Conservation (phyloP, 2,888 invertebrate species). For the Drosophila lutescens region DNA sequence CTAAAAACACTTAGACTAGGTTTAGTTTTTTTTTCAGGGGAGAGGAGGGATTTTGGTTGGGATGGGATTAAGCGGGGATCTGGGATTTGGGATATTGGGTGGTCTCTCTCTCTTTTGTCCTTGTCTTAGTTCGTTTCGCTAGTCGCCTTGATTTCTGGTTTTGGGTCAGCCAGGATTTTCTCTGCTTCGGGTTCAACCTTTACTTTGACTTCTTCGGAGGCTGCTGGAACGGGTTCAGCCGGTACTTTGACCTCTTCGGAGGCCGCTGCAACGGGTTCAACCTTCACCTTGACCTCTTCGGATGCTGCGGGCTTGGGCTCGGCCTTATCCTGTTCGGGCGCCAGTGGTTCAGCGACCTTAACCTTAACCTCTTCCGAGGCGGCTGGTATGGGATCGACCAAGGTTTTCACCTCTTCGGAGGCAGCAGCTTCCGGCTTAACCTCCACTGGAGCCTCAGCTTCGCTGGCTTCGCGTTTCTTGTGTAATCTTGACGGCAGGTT, state of each 20-base stretch:
- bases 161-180: slow-evolving; percentile 34
- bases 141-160: slow-evolving; percentile 40
- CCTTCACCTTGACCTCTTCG: slow-evolving; percentile 34
- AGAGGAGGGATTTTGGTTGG: slow-evolving; percentile 46
- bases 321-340: slow-evolving; percentile 38
- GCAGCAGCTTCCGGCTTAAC: slow-evolving; percentile 31
- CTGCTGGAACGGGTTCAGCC: slow-evolving; percentile 38
- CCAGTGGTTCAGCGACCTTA: slow-evolving; percentile 20
- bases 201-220: slow-evolving; percentile 37
- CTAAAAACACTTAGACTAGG: slow-evolving; percentile 61
- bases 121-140: slow-evolving; percentile 58
- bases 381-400: slow-evolving; percentile 23
- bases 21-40: slow-evolving; percentile 42
- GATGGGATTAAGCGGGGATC: slow-evolving; percentile 54
- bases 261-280: slow-evolving; percentile 34
- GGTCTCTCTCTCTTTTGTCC: slow-evolving; percentile 44
- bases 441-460: slow-evolving; percentile 36
- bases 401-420: slow-evolving; percentile 22
- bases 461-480: slow-evolving; percentile 73
- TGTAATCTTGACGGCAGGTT: slow-evolving; percentile 75
- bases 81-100: slow-evolving; percentile 27
- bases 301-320: slow-evolving; percentile 39
- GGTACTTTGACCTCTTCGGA: slow-evolving; percentile 42
- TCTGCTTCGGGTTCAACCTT: slow-evolving; percentile 24
- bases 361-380: slow-evolving; percentile 35